Evolutionary conservation across 2,888 invertebrate genomes (phyloP), one percentile per base, ranked within the genome.

Genomic region (Andrena chrysosceles): DNA sequence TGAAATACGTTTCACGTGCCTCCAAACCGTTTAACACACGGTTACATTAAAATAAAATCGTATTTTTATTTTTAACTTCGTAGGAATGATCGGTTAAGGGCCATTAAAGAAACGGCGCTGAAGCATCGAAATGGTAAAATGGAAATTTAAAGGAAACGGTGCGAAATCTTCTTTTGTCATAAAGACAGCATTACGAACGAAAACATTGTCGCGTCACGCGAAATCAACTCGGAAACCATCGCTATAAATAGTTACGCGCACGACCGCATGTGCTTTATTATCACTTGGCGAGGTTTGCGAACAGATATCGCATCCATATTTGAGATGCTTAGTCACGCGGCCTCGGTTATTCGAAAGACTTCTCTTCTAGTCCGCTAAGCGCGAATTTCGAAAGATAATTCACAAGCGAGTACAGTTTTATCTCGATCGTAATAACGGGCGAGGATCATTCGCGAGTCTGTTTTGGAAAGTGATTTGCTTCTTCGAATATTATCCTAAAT

Each of bases 271-370:
- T 72, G 73, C 77, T 76, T 88, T 85, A 88, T 88, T 88, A 88
- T 88, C 86, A 76, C 80, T 82, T 76, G 83, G 63, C 83, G 77
- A 77, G 81, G 84, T 85, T 86, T 81, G 76, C 78, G 80, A 75
- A 88, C 76, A 88, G 87, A 88, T 88, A 88, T 88, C 83, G 76
- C 83, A 76, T 85, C 85, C 87, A 84, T 88, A 81, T 85, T 86
- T 76, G 85, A 88, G 77, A 80, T 81, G 88, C 88, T 88, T 88
- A 88, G 88, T 88, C 88, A 88, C 74, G 74, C 88, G 85, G 72
- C 81, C 87, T 87, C 87, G 84, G 70, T 56, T 63, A 84, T 69
- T 85, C 72, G 84, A 81, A 87, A 81, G 83, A 70, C 81, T 71
- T 79, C 73, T 73, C 72, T 59, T 68, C 81, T 66, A 69, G 20